Evolutionary conservation across 2,113 vertebrate species (phyloP), one percentile per base, ranked within the genome.

Genomic region (Thinocorus orbignyianus): DNA sequence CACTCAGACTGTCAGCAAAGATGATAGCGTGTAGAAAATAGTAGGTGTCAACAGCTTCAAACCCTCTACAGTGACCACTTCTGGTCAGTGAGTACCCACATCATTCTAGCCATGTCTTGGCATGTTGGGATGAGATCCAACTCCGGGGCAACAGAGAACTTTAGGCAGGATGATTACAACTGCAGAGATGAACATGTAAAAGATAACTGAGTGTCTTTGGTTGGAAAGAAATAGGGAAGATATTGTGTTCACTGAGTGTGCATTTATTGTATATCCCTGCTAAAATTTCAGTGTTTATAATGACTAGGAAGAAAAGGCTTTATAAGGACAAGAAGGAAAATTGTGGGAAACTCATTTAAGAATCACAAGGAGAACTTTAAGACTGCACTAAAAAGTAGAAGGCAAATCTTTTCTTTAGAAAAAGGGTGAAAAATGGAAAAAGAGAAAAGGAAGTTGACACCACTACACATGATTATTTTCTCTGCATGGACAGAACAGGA

Each of bases 221-320:
- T 23, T 39, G 26, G 55, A 58, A 62, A 77, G 41, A 66, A 71
- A 62, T 26, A 61, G 6, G 31, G 28, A 62, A 86, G 28, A 54
- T 37, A 48, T 0, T 58, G 18, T 57, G 6, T 31, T 49, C 39
- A n/a, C 6, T 12, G 11, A 68, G 5, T 2, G 1, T 3, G 1
- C 39, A 10, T 37, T 77, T 72, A 60, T 30, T n/a, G 12, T 11
- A 57, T 13, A 46, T 37, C 11, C 4, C 25, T 57, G 5, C 13
- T 62, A 57, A 84, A 87, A 35, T 65, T 35, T 9, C 3, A 1
- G 2, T 71, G 6, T 55, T 72, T 65, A 25, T 13, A 58, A 44
- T 13, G 12, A 35, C n/a, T 17, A 70, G 12, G 33, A 60, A 49
- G 17, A 37, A 77, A 44, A 78, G 20, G 20, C 12, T 42, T 86